Conservation (phyloP, 2,888 invertebrate genomes). For the Fragum whitleyi region DNA sequence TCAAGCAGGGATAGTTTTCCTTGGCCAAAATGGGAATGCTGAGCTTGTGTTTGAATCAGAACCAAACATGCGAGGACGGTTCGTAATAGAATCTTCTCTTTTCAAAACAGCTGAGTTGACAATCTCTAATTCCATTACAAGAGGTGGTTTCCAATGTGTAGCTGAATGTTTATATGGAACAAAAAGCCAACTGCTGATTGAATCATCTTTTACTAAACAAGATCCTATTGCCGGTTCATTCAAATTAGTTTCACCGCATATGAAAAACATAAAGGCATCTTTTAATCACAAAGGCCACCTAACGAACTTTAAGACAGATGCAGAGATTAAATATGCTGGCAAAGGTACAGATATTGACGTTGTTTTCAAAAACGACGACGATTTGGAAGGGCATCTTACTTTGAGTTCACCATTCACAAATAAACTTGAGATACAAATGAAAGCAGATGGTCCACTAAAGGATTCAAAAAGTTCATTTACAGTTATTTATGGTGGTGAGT, state of each 20-base stretch:
- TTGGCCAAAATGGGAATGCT: constrained; percentile 41
- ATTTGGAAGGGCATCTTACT: constrained; percentile 18
- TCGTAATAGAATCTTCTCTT: constrained; percentile 55
- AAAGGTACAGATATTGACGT: constrained; percentile 2
- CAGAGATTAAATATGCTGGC: constrained; percentile 34
- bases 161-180: constrained; percentile 31
- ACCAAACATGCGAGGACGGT: constrained; percentile 40
- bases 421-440: constrained; percentile 24
- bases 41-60: constrained; percentile 53
- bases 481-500: constrained; percentile 29
- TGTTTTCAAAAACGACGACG: constrained; percentile 5
- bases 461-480: constrained; percentile 25
- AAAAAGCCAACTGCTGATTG: constrained; percentile 23
- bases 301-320: constrained; percentile 26
- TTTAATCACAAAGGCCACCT: constrained; percentile 32
- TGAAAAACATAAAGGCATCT: constrained; percentile 36
- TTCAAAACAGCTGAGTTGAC: constrained; percentile 35
- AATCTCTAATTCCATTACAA: constrained; percentile 21
- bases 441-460: constrained; percentile 8
- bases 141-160: constrained; percentile 34
- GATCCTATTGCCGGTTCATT: constrained; percentile 38
- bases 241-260: constrained; percentile 38
- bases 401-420: constrained; percentile 32
- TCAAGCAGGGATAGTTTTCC: constrained; percentile 41
- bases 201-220: constrained; percentile 29